Base-by-base conservation (phyloP, 2,888 invertebrate genomes). In the Amaurobius ferox region DNA sequence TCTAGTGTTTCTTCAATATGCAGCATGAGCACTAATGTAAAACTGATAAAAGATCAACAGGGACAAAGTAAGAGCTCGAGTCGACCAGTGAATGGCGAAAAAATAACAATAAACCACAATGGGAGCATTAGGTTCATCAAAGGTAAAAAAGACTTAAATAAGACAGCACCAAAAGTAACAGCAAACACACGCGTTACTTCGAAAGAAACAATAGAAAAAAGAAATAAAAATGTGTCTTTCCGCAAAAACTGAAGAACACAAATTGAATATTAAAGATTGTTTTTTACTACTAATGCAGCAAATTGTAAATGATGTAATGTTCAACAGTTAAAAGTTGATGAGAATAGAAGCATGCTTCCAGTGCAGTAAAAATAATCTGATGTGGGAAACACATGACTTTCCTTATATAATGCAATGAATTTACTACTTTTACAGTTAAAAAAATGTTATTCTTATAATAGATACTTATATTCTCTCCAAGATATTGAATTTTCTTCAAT, bases 31-130 rank as follows among this genome's bases (percentile, higher is more conserved):
- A 78, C 83, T 9, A 85, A 85, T 55, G 77, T 85, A 0, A 85
- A 85, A 39, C n/a, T 79, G 9, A 30, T 85, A 16, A 77, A 85
- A 55, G 64, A 61, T 67, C 77, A 71, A 30, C 76, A 85, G 19
- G 13, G 29, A n/a, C 19, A 23, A 0, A 72, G 39, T 39, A 61
- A 55, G 5, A 81, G 64, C 26, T n/a, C 26, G 6, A 16, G 26
- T 9, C 29, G 64, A n/a, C 19, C 28, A 28, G 48, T 30, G 0
- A 71, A 48, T 71, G 66, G 66, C 1, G 77, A 77, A 23, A 85
- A 85, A 67, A 85, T 85, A n/a, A 85, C 83, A 0, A 85, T 85
- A 28, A 72, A 77, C 23, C 83, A 85, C 23, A 85, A 85, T 40
- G 83, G 83, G 7, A 85, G 72, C 39, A 77, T 85, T 5, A 77